phyloP scores from a whole-genome alignment of 2,888 invertebrate species.

The Sarcophaga carnaria region DNA sequence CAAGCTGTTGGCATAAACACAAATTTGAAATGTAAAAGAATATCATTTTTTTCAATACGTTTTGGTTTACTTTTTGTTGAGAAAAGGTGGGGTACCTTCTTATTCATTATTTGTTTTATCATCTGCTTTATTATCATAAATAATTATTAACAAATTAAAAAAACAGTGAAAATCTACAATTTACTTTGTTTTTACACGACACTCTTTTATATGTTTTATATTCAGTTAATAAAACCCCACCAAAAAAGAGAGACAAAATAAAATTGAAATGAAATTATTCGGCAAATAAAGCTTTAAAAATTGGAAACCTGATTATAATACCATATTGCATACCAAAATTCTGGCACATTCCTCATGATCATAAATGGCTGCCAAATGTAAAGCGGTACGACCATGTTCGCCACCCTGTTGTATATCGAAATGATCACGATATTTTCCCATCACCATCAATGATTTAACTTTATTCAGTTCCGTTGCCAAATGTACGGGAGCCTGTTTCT shows the following conservation, averaged over 20 bases:
- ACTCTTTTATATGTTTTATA: too few species aligned
- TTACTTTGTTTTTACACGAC: too few species aligned
- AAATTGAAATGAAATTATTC: not conserved
- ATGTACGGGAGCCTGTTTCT: conserved; percentile 90
- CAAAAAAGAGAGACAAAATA: not conserved
- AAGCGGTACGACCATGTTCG: conserved; percentile 88
- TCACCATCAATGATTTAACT: conserved; percentile 86
- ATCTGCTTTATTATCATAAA: too few species aligned
- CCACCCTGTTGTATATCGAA: conserved; percentile 90
- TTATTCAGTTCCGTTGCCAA: conserved; percentile 90
- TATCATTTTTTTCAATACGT: too few species aligned
- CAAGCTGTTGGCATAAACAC: too few species aligned
- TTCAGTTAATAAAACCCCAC: too few species aligned
- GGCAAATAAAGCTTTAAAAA: conserved; percentile 56
- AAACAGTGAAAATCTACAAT: too few species aligned
- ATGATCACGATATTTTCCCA: conserved; percentile 86
- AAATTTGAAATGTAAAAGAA: too few species aligned
- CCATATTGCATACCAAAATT: conserved; percentile 86
- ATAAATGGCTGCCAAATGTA: conserved; percentile 92
- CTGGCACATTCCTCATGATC: conserved; percentile 92
- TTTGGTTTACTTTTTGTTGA: too few species aligned
- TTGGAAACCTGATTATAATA: conserved; percentile 69
- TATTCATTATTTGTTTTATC: too few species aligned
- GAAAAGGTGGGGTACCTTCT: too few species aligned
- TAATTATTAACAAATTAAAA: too few species aligned